Conservation (phyloP, 2,888 invertebrate species). For the Malacosoma neustria region DNA sequence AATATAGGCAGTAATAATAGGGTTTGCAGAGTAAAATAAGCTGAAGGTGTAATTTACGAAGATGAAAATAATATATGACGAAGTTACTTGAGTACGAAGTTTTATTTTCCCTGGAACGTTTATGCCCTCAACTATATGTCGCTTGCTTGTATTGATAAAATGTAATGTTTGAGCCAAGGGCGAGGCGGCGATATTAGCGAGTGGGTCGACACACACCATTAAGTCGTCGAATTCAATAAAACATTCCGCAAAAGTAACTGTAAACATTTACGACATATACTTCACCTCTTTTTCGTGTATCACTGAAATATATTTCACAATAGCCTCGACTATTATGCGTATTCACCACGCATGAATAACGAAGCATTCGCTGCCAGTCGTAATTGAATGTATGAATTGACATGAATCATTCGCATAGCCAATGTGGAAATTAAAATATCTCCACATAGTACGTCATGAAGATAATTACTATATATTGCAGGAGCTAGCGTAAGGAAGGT, state of each 20-base stretch:
- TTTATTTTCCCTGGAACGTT: too few species aligned
- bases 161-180: constrained; percentile 9
- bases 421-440: constrained; percentile 24
- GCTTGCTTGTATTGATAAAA: too few species aligned
- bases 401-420: constrained; percentile 46
- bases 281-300: constrained; percentile 4
- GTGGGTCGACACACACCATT: constrained; percentile 15
- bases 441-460: constrained; percentile 11
- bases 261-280: constrained; percentile 15
- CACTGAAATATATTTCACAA: constrained; percentile 16
- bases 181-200: constrained; percentile 12
- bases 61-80: too few species aligned
- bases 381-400: constrained; percentile 38
- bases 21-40: too few species aligned
- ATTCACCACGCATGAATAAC: constrained; percentile 22
- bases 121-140: too few species aligned
- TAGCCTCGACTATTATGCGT: constrained; percentile 9
- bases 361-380: constrained; percentile 38
- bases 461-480: constrained; percentile 3
- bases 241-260: constrained; percentile 12
- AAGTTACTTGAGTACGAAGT: too few species aligned
- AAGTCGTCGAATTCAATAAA: constrained; percentile 17
- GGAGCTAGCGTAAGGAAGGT: neutral
- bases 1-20: too few species aligned
- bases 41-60: too few species aligned